phyloP scores from a whole-genome alignment of 2,888 invertebrate species.

The Phlogophora meticulosa region DNA sequence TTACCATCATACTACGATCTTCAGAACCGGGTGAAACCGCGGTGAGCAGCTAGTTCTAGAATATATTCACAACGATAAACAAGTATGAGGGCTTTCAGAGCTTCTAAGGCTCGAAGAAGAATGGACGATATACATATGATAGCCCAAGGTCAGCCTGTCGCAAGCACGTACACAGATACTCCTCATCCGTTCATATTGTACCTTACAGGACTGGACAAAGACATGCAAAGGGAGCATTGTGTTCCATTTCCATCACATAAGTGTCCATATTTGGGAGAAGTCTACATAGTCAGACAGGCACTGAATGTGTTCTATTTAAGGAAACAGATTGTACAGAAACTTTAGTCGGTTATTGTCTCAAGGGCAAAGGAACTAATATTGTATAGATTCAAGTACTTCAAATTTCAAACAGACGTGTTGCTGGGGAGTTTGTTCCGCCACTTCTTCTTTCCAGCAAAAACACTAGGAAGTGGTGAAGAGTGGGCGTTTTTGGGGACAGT shows the following conservation, averaged over 20 bases:
- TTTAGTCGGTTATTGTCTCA: neutral
- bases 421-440: no score
- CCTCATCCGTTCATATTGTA: neutral
- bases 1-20: no score
- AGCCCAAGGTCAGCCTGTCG: neutral
- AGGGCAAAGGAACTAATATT: neutral
- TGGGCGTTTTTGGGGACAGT: no score
- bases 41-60: neutral
- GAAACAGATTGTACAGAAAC: slow-evolving; percentile 12
- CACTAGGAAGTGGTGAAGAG: no score
- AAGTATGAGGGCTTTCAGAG: neutral
- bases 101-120: neutral
- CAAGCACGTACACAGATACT: neutral
- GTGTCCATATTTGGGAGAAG: neutral
- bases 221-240: slow-evolving; percentile 43
- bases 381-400: no score
- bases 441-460: no score
- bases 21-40: no score
- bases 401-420: no score
- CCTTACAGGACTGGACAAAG: no score
- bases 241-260: slow-evolving; percentile 31
- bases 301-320: slow-evolving; percentile 5
- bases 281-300: neutral
- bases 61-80: neutral
- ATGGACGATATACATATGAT: no score